Base-by-base conservation (phyloP, 2,797 vertebrate genomes). In the Nannoperca australis region DNA sequence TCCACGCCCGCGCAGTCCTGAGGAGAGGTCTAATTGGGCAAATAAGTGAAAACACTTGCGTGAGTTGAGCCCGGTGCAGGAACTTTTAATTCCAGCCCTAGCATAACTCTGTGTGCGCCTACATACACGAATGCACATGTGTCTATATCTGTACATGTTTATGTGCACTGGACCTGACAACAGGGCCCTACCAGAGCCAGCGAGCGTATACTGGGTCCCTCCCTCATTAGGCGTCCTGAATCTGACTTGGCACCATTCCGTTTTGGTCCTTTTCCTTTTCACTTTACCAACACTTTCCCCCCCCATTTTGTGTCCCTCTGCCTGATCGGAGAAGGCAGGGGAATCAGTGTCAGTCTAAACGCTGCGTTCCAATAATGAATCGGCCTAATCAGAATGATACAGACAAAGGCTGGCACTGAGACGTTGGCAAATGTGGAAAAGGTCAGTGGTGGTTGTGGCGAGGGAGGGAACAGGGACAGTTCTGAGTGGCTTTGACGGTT, bases 401-500 rank as follows among this genome's bases (percentile, higher is more conserved):
- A 76, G 82, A 76, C 51, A 36, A 66, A 74, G 62, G 76, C 76
- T 75, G 88, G 88, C 72, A 69, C 81, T 78, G 55, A 86, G 84
- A 89, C 67, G 72, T 53, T 70, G 75, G 83, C 66, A 47, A 83
- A 89, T 68, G 85, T 84, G 79, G 78, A 79, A 91, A 94, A 93
- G 94, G 94, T 95, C 94, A 94, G 70, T 47, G 0, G 68, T 32
- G 77, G 82, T 56, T 34, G 79, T 18, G 24, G 73, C 8, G 44
- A 74, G 22, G 68, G 73, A 49, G 45, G 69, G 74, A 36, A 30
- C 63, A 0, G 53, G 66, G 79, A 68, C 79, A 45, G 85, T 82
- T 70, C 58, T 83, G 85, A 90, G 79, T 32, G 20, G 68, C 79
- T 82, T 75, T 93, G 94, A 93, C 86, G 81, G 64, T 89, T 91